Base-by-base conservation (phyloP, 2,888 invertebrate genomes). In the Eledone cirrhosa region DNA sequence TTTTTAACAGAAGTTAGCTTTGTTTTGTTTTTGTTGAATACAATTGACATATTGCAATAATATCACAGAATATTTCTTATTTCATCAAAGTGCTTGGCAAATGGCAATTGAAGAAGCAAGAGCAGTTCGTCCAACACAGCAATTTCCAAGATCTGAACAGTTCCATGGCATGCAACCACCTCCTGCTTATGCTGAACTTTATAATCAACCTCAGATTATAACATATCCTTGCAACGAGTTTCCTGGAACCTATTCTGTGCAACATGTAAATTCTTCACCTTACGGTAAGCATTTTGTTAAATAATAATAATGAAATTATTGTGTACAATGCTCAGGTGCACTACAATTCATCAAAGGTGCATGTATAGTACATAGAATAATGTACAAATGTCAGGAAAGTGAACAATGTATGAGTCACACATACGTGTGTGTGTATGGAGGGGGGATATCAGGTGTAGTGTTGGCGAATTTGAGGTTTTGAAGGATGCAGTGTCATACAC, bases 51-150 rank as follows among this genome's bases (percentile, higher is more conserved):
- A 8, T 8, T 41, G 5, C 41, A 41, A 8, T 41, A 41, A 41
- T n/a, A 41, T 11, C 11, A 11, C 41, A 41, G 5, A 41, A 41
- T 41, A 8, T 41, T n/a, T 41, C 11, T 5, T 41, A 41, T 41
- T 41, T 41, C 41, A 41, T 11, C 41, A 41, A 41, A 88, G 89
- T 78, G 88, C 88, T 13, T 89, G 89, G 89, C 85, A 87, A 77
- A 83, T 88, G 63, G 85, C 88, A 22, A 78, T 89, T 41, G 88
- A 88, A 80, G 86, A 89, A 78, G 86, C 88, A 13, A 78, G 87
- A 76, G 84, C 80, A 41, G 77, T 82, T 77, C 19, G 48, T 3
- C 77, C 53, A 72, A n/a, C 31, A 4, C 1, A 77, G 14, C 22
- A 48, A n/a, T 24, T 63, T 63, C 13, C 67, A 48, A n/a, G 31